Percentiles rank a stretch among this genome's conserved stretches.
Conservation (phyloP, 2,797 vertebrate species). For the Margarornis squamiger region DNA sequence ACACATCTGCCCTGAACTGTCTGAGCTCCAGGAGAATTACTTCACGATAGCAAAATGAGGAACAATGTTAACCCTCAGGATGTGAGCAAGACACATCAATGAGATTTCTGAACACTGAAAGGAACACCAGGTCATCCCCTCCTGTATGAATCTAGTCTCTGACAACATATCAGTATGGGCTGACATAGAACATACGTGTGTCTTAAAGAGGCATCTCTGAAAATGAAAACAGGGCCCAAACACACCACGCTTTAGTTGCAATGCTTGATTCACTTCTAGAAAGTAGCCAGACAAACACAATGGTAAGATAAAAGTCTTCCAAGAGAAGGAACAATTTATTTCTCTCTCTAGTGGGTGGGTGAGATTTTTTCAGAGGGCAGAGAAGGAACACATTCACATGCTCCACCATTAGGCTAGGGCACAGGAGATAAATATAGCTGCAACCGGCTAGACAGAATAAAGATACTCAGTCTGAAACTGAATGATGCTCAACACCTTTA, state of each 20-base stretch:
- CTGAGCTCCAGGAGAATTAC: not conserved
- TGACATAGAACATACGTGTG: not conserved
- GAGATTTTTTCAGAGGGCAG: not conserved
- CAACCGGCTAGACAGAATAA: not conserved
- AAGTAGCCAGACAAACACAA: not conserved
- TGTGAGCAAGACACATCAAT: not conserved
- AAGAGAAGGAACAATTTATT: not conserved
- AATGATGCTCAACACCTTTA: not conserved
- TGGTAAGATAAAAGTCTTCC: not conserved
- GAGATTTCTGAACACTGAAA: not conserved
- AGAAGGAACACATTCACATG: not conserved
- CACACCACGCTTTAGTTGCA: not conserved
- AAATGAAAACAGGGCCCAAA: not conserved
- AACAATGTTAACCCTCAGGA: not conserved
- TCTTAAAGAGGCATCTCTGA: not conserved
- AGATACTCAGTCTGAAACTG: not conserved
- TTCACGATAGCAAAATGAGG: not conserved
- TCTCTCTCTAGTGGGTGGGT: not conserved
- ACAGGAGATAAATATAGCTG: conserved; percentile 17
- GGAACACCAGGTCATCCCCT: not conserved
- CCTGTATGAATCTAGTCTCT: not conserved
- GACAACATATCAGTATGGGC: not conserved
- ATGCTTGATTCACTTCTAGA: not conserved
- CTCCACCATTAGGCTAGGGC: not conserved
- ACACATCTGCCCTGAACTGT: not conserved